A percentile compares a stretch with the other conserved stretches of the same genome.
phyloP scores from a whole-genome alignment of 2,113 vertebrate species.

The Microcebus lehilahytsara region DNA sequence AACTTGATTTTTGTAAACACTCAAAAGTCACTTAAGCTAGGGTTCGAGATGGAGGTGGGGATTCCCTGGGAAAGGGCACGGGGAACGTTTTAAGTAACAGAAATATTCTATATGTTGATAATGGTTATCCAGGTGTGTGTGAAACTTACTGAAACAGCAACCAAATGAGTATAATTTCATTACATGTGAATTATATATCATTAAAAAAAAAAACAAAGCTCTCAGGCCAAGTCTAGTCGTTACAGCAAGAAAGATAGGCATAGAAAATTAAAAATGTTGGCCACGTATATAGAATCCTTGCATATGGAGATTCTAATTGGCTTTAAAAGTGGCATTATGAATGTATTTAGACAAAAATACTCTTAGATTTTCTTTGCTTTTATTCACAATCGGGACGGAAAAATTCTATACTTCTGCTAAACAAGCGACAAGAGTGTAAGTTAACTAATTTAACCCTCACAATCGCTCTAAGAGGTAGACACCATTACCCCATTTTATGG shows the following conservation, averaged over 20 bases:
- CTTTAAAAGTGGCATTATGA: not conserved
- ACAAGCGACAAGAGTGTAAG: not conserved
- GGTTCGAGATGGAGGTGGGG: not conserved
- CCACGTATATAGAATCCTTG: not conserved
- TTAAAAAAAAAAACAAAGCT: not conserved
- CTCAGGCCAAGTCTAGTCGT: not conserved
- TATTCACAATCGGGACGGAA: not conserved
- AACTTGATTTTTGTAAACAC: not conserved
- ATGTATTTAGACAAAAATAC: not conserved
- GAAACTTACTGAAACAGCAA: not conserved
- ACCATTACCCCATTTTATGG: not conserved
- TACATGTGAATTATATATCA: not conserved
- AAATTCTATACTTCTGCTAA: not conserved
- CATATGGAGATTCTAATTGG: not conserved
- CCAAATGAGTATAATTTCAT: not conserved
- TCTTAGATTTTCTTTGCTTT: conserved; percentile 22
- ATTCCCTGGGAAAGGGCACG: not conserved
- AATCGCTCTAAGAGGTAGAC: not conserved
- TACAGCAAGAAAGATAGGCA: not conserved
- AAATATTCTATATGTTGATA: not conserved
- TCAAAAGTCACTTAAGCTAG: not conserved
- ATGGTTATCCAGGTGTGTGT: not conserved
- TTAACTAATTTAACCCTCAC: not conserved
- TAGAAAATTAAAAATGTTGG: not conserved
- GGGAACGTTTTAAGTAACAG: not conserved